Evolutionary conservation across 2,797 vertebrate genomes (phyloP), one percentile per base, ranked within the genome.

Genomic region (Gallirallus australis): DNA sequence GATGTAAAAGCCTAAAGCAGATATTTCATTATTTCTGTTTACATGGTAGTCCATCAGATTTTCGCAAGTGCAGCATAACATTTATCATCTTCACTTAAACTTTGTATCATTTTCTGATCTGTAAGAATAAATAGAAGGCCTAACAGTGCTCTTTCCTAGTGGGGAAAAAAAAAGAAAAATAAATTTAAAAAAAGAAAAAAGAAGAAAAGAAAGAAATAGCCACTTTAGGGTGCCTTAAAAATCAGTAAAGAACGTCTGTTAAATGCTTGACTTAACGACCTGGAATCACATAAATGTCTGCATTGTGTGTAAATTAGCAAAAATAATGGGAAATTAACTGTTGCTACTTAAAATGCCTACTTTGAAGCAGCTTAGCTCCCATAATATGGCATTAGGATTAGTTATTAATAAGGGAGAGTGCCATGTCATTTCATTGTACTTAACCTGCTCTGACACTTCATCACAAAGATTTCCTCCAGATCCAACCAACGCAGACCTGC

Each of bases 11-110:
- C 23, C 28, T 79, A 72, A 76, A 45, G n/a, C 8, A 89, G 61
- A 35, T 2, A 47, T 90, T 96, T 90, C 3, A 5, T 90, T 79
- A 53, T 30, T 75, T 82, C 66, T 93, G 17, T 71, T 95, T 96
- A 79, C 21, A 85, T 11, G 12, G 1, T 16, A 35, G 60, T 87
- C 27, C 69, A 75, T 15, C 15, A 94, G 53, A 72, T 87, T 93
- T 85, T 69, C 82, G 61, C 35, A 95, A 89, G 25, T n/a, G 33
- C 71, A 80, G 6, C 20, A 84, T 28, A 82, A 82, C 31, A 30
- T 31, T 15, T 47, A 66, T 10, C 12, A 23, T 73, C 31, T 66
- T 81, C 76, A 86, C 30, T 88, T 30, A 52, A 80, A 71, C 16
- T 88, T 89, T 57, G 35, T 47, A 56, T 39, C 42, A n/a, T 6